A percentile compares a stretch with the other conserved stretches of the same genome.
Evolutionary conservation across 2,113 vertebrate genomes (phyloP).

Genomic region (Cichladusa arquata): DNA sequence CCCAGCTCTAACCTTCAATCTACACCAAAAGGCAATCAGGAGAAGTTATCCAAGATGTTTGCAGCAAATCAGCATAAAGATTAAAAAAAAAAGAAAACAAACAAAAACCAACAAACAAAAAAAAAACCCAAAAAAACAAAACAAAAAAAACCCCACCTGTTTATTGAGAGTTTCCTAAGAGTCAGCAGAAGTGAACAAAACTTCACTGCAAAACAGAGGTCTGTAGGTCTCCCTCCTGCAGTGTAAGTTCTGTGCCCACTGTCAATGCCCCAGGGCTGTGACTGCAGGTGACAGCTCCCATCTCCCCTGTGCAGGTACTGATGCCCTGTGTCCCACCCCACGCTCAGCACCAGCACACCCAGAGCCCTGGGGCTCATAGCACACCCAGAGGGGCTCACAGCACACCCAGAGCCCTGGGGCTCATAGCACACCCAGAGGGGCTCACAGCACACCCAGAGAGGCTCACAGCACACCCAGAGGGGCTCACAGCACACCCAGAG

Average conservation of each 20-base stretch:
- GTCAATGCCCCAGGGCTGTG: neutral
- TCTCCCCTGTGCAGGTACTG: accelerated
- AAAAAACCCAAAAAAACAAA: too few relatives aligned
- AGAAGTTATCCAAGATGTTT: neutral
- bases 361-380: neutral
- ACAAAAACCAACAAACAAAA: too few relatives aligned
- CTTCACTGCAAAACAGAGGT: neutral
- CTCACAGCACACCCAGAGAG: too few relatives aligned
- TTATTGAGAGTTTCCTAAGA: neutral
- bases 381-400: neutral
- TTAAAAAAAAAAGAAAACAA: too few relatives aligned
- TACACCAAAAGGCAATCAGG: neutral
- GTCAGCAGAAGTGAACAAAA: neutral
- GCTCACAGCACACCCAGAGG: too few relatives aligned
- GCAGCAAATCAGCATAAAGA: neutral
- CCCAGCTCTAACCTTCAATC: neutral
- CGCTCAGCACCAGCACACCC: neutral
- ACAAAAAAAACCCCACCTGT: accelerated
- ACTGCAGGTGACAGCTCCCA: neutral
- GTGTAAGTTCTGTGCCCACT: accelerated
- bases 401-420: too few relatives aligned
- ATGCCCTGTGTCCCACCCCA: neutral
- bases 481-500: too few relatives aligned
- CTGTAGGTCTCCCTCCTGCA: neutral
- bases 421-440: too few relatives aligned